Base-by-base conservation (phyloP, 2,113 vertebrate genomes). In the Ophthalmolycus amberensis region DNA sequence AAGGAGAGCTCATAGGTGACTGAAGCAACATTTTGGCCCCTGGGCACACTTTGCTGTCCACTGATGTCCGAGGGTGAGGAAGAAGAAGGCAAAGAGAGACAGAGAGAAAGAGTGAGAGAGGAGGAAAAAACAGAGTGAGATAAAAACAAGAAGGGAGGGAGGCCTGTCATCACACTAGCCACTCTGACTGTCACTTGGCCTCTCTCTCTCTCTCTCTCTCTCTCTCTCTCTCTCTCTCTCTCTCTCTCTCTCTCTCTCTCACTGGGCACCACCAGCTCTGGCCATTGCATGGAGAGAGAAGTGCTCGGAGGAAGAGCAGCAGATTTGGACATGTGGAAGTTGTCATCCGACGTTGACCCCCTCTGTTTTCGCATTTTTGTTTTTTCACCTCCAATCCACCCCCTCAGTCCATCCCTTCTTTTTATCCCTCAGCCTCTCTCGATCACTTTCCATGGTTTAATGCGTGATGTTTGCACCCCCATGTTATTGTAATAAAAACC, bases 281-380 rank as follows among this genome's bases (percentile, higher is more conserved):
- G 73, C 73, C 90, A 72, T 15, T 54, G 80, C 86, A 85, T 89
- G 88, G 89, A 92, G 89, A 86, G 90, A 89, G 90, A 92, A 93
- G 66, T 84, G 91, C 94, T 94, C 18, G 77, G 75, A 95, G 94
- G 91, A 85, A 90, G 87, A 90, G 87, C 82, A 66, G 80, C 88
- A 77, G 62, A 90, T 89, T 87, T 54, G 75, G 91, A 94, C 94
- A 94, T 94, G 93, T 93, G 94, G 94, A 95, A 94, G 86, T 93
- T 95, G 94, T 95, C 94, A 95, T 93, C 92, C 46, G 37, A 80
- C 50, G 27, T 79, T 94, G 93, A 94, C 91, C 90, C 91, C 90
- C 84, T 91, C 88, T 86, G 85, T 90, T 92, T 90, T 91, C 29
- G 42, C 84, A 73, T 90, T 91, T 90, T 91, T 85, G 81, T 75